Percentiles rank a stretch among this genome's conserved stretches.
phyloP scores from a whole-genome alignment of 2,113 vertebrate species.

The Chinchilla lanigera region DNA sequence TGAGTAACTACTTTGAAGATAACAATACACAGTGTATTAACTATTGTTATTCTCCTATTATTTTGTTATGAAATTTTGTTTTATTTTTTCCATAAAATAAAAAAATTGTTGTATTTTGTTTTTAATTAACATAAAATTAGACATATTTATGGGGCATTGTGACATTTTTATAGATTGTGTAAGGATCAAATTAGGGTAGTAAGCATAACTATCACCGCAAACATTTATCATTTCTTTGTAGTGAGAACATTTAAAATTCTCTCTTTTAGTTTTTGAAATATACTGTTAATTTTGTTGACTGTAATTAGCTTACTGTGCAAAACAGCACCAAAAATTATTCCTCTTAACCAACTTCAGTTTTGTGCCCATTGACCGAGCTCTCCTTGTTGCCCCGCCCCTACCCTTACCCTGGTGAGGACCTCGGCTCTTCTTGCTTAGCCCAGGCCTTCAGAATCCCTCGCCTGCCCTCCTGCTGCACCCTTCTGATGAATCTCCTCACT shows the following conservation, averaged over 20 bases:
- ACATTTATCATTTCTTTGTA: background rate
- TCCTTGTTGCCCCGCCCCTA: background rate
- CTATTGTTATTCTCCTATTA: too few species aligned
- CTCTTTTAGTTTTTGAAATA: background rate
- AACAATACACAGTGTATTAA: too few species aligned
- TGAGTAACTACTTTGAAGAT: too few species aligned
- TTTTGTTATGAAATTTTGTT: too few species aligned
- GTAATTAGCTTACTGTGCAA: background rate
- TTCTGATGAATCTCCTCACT: background rate
- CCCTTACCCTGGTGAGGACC: too few species aligned
- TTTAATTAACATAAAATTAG: too few species aligned
- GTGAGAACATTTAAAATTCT: background rate
- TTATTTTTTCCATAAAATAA: too few species aligned
- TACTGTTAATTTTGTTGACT: background rate
- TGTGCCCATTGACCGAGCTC: background rate
- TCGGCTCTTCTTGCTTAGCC: background rate
- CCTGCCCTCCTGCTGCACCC: background rate
- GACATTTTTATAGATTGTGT: background rate
- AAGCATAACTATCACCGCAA: too few species aligned
- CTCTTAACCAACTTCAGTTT: background rate
- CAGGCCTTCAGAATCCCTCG: background rate
- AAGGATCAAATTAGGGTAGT: background rate
- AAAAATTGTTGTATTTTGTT: too few species aligned
- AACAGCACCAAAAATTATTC: background rate
- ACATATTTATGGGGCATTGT: background rate